A percentile compares a stretch with the other conserved stretches of the same genome.
phyloP scores from a whole-genome alignment of 2,797 vertebrate species.

The Anableps anableps region DNA sequence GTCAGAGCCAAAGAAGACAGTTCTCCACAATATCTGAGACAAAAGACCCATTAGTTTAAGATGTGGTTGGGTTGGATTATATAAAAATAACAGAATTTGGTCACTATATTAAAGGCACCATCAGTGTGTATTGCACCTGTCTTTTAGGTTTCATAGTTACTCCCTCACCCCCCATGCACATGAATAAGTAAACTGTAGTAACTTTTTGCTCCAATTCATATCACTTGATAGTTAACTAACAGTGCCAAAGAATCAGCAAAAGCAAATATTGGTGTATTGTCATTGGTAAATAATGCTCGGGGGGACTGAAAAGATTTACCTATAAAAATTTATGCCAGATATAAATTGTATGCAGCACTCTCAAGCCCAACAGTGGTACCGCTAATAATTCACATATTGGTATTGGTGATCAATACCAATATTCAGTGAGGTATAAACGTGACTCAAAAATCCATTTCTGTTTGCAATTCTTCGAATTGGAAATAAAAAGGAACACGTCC shows the following conservation, averaged over 20 bases:
- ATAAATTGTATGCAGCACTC: not conserved
- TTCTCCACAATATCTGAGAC: constrained; percentile 83
- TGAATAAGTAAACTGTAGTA: not conserved
- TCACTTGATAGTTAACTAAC: not conserved
- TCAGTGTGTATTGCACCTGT: not conserved
- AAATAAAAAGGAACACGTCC: not conserved
- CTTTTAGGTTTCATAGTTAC: not conserved
- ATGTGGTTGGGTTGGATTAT: not conserved
- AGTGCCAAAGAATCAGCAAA: not conserved
- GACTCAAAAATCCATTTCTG: not conserved
- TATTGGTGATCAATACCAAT: not conserved
- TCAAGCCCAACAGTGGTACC: not conserved
- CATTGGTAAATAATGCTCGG: not conserved
- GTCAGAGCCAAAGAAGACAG: constrained; percentile 62
- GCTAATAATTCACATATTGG: not conserved
- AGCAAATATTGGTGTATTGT: not conserved
- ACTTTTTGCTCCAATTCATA: not conserved
- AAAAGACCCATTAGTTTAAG: not conserved
- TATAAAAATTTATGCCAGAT: not conserved
- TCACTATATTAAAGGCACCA: not conserved
- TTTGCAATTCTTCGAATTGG: not conserved
- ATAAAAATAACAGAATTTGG: not conserved
- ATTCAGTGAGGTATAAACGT: not conserved
- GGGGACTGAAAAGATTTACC: not conserved
- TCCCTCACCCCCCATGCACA: not conserved